Evolutionary conservation across 2,113 vertebrate genomes (phyloP), one percentile per base, ranked within the genome.

Genomic region (Psophia crepitans): DNA sequence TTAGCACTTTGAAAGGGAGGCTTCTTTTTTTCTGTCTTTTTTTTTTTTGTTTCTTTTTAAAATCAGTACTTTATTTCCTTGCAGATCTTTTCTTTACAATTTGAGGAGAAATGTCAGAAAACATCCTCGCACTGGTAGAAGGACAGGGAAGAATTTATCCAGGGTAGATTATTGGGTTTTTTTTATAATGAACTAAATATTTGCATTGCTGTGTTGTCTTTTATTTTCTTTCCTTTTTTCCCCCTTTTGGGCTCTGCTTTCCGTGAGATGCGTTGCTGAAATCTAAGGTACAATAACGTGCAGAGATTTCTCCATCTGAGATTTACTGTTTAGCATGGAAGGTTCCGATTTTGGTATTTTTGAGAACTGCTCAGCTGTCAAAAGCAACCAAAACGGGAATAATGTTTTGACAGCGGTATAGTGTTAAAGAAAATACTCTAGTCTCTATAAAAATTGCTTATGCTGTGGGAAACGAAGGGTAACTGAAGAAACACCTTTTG

Each of bases 311-410:
- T 98, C 96, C 87, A 49, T 97, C 96, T 98, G 95, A 96, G 97
- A 97, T 97, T 98, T 97, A 97, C 97, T 98, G 97, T 98, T 98
- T 98, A 98, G 97, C 92, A 76, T 95, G 97, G 97, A 98, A 98
- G 97, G 98, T 98, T 98, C 98, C 94, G 98, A 98, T 97, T 98
- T 98, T 98, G 97, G 97, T 98, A 97, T 98, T 98, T 98, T 98
- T 98, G 98, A 98, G 98, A 98, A 98, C 98, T 96, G 96, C 97
- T 98, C 98, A 98, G 98, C 98, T 98, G 98, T 98, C 98, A 98
- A 98, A 98, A 98, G 98, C 97, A 97, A 97, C 96, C 98, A 98
- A 98, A 98, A 98, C 96, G 96, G 97, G 98, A 97, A 98, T 98
- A 98, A 98, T 98, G 98, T 98, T 98, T 98, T 98, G 98, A 98